Base-by-base conservation (phyloP, 2,113 vertebrate species). In the Callopanchax toddi region DNA sequence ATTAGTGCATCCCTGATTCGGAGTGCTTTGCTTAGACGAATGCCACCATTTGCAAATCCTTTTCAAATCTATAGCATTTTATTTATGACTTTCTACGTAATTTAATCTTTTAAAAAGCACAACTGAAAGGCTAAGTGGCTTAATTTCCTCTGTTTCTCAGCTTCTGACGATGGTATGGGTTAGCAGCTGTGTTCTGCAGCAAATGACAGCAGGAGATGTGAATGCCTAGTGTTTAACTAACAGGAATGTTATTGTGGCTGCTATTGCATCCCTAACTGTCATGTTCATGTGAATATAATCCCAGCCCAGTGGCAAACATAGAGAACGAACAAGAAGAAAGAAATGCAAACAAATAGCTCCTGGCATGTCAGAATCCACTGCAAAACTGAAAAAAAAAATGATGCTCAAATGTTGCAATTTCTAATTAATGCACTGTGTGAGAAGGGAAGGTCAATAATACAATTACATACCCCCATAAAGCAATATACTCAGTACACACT, bases 261-360 rank as follows among this genome's bases (percentile, higher is more conserved):
- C 53, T 49, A 20, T 61, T 68, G 64, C 60, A 67, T 81, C 77
- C 56, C 60, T 71, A 52, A 79, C 81, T 83, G 74, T 84, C 71
- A 71, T 64, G 66, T 84, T 85, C 74, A 65, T 70, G 67, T 76
- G 82, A 82, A 62, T 85, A 76, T 85, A 90, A 90, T 89, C 89
- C 81, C 36, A 73, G 63, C 77, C 87, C 85, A 44, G 76, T 85
- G 81, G 86, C 86, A 85, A 81, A 81, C 74, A 75, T 83, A 88
- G 87, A 92, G 85, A 89, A 86, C 64, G 42, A 64, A 64, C 54
- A 78, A 34, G 76, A 76, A 72, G 59, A 66, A 77, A 44, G 44
- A 80, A 79, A 85, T 74, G 79, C 74, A 82, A 87, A 85, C 45
- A 67, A 70, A 15, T 49, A 52, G 81, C 87, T 88, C 26, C 68